A percentile compares a stretch with the other conserved stretches of the same genome.
Evolutionary conservation across 1,140 invertebrate genomes (phyloP).

Genomic region (Trichogramma pretiosum): DNA sequence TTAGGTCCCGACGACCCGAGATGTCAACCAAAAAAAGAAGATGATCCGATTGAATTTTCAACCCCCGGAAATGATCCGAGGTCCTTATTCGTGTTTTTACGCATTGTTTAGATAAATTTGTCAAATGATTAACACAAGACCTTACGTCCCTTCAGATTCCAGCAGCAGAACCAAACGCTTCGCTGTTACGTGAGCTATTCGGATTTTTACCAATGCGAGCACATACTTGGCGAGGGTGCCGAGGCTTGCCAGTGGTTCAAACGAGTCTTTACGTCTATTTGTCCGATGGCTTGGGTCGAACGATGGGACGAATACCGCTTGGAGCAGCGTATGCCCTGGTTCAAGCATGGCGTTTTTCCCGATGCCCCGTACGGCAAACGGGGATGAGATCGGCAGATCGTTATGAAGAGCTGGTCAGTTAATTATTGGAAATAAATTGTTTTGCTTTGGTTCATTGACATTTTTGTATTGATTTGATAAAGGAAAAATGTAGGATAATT

Average conservation of each 20-base stretch:
- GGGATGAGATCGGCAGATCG: background rate
- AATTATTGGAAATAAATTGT: too few species aligned
- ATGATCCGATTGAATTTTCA: background rate
- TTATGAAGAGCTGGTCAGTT: too few species aligned
- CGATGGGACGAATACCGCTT: slow-evolving; percentile 29
- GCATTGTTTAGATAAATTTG: too few species aligned
- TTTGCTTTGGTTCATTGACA: too few species aligned
- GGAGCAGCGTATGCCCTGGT: slow-evolving; percentile 25
- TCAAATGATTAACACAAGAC: too few species aligned
- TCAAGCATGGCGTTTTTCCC: slow-evolving; percentile 24
- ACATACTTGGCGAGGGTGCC: slow-evolving; percentile 28
- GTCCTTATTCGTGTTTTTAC: too few species aligned
- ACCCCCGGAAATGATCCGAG: slow-evolving; percentile 25
- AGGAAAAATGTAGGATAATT: slow-evolving; percentile 25
- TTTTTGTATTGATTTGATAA: slow-evolving; percentile 15
- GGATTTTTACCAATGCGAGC: slow-evolving; percentile 37
- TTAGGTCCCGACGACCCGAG: slow-evolving; percentile 14
- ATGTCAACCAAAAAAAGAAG: background rate
- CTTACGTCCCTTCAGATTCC: slow-evolving; percentile 36
- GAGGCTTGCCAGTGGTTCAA: slow-evolving; percentile 37
- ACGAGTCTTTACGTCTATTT: slow-evolving; percentile 27
- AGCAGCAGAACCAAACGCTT: slow-evolving; percentile 37
- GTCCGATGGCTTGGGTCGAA: slow-evolving; percentile 31
- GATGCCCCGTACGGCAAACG: slow-evolving; percentile 24
- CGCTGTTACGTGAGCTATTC: slow-evolving; percentile 38